These are phyloP conservation scores for Rallus limicola DNA, from an alignment of 2,113 vertebrate species.

Conservation along the genomic window DNA sequence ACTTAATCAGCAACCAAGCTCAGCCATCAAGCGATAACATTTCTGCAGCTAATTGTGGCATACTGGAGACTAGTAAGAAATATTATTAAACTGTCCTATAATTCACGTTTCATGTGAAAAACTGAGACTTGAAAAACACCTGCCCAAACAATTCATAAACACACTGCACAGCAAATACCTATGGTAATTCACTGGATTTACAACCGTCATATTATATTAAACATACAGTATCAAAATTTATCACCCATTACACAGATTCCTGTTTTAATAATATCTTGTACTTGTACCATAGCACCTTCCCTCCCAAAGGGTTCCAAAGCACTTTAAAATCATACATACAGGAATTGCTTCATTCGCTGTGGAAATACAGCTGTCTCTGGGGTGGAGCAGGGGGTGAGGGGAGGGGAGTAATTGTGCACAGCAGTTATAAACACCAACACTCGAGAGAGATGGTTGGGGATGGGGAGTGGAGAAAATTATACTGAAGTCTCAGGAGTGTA, in stretches of 20 bases:
- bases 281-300: constrained; percentile 46
- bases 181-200: constrained; percentile 73
- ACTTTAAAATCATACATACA: constrained; percentile 5
- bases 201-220: constrained; percentile 74
- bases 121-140: constrained; percentile 68
- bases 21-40: neutral
- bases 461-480: accelerated
- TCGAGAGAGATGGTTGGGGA: neutral
- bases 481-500: neutral
- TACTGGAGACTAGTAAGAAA: constrained; percentile 16
- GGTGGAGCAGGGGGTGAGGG: neutral
- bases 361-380: constrained; percentile 24
- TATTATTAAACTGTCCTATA: constrained; percentile 66
- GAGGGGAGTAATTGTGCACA: neutral
- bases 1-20: neutral
- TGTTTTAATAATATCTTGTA: constrained; percentile 74
- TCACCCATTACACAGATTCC: constrained; percentile 71
- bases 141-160: constrained; percentile 79
- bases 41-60: constrained; percentile 32
- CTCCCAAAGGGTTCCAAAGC: constrained; percentile 56
- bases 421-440: neutral
- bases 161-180: constrained; percentile 69
- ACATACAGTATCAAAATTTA: constrained; percentile 75
- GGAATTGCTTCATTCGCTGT: constrained; percentile 24
- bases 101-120: constrained; percentile 60